A percentile compares a stretch with the other conserved stretches of the same genome.
Evolutionary conservation across 2,113 vertebrate genomes (phyloP).

Genomic region (Proterorhinus semilunaris): DNA sequence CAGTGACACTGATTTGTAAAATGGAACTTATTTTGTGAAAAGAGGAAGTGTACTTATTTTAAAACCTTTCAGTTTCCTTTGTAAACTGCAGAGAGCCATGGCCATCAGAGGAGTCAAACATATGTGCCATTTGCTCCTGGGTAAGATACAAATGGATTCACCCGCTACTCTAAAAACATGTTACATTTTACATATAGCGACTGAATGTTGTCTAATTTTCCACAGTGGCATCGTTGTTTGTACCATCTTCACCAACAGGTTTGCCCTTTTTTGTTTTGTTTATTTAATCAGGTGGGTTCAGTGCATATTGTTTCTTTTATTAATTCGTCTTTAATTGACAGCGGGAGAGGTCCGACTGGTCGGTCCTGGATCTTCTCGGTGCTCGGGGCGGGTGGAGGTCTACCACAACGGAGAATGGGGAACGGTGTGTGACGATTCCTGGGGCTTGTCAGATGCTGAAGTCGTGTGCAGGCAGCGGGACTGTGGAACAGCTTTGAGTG

Average conservation of each 20-base stretch:
- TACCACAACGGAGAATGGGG: neutral
- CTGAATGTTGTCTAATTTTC: neutral
- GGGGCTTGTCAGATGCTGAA: neutral
- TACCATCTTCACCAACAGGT: neutral
- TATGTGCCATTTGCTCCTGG: neutral
- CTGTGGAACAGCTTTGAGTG: conserved; percentile 1
- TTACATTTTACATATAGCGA: neutral
- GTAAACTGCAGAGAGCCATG: neutral
- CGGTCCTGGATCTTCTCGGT: neutral
- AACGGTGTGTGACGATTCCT: neutral
- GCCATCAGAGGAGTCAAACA: neutral
- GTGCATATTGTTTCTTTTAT: too few relatives aligned
- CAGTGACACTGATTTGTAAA: too few relatives aligned
- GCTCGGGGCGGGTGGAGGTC: neutral
- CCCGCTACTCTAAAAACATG: neutral
- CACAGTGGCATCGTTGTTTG: neutral
- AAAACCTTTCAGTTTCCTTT: neutral
- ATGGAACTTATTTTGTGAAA: too few relatives aligned
- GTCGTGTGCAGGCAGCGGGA: conserved; percentile 29
- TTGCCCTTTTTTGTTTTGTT: neutral
- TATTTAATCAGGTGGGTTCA: too few relatives aligned
- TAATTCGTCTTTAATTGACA: too few relatives aligned
- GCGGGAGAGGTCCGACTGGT: neutral
- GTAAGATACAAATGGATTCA: neutral
- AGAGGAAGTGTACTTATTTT: neutral